Percentiles rank a stretch among this genome's conserved stretches.
Evolutionary conservation across 35 echinoderm and acorn worm genomes (phyloP).

Genomic region (Lytechinus variegatus): DNA sequence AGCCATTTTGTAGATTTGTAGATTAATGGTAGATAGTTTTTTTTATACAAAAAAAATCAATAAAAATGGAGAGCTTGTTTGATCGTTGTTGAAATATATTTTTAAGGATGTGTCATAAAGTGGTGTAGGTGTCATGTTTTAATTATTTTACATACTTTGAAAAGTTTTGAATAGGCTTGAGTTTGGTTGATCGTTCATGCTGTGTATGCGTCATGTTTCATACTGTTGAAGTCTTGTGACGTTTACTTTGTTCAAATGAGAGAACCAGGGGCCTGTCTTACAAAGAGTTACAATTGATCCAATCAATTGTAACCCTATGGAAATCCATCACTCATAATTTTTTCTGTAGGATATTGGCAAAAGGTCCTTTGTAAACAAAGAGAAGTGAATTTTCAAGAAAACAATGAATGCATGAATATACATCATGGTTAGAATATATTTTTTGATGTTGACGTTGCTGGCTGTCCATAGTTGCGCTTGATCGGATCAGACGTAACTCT

Average conservation of each 20-base stretch:
- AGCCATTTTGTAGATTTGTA: conserved; percentile 3
- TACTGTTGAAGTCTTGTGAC: background rate
- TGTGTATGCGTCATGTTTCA: background rate
- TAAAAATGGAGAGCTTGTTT: background rate
- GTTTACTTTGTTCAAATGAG: background rate
- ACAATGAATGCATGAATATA: too few species aligned
- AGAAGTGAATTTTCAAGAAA: too few species aligned
- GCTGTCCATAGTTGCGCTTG: too few species aligned
- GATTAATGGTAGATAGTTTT: background rate
- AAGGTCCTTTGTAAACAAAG: too few species aligned
- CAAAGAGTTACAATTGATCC: too few species aligned
- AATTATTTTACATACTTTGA: background rate
- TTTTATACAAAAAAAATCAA: background rate
- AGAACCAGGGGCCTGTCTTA: too few species aligned
- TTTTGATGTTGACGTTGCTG: too few species aligned
- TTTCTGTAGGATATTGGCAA: too few species aligned
- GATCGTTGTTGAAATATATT: conserved; percentile 4
- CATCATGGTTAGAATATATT: too few species aligned
- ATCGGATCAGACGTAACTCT: too few species aligned
- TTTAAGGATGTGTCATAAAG: background rate
- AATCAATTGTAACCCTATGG: too few species aligned
- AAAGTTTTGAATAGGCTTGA: background rate
- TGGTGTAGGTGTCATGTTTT: background rate
- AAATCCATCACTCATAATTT: too few species aligned
- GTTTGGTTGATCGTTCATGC: background rate